phyloP scores from a whole-genome alignment of 1,140 invertebrate species.

The Gonatopus flavifemur region DNA sequence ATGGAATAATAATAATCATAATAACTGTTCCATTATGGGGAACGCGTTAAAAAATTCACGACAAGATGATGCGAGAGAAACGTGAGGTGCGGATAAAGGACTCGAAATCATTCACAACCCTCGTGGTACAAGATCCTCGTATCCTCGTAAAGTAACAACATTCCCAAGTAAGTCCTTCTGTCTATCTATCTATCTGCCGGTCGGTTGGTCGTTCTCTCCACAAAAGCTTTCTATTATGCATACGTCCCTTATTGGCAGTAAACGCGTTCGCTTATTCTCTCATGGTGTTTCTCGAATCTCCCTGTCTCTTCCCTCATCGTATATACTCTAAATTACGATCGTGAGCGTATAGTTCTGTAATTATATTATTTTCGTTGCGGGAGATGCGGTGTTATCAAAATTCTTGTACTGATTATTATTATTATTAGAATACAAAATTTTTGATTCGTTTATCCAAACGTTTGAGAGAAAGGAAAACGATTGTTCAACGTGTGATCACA shows the following conservation, averaged over 20 bases:
- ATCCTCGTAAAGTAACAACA: slow-evolving; percentile 45
- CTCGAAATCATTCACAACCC: slow-evolving; percentile 28
- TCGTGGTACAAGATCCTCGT: slow-evolving; percentile 36
- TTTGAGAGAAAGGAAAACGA: too few relatives aligned
- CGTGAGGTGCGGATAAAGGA: slow-evolving; percentile 18
- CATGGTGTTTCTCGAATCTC: neutral
- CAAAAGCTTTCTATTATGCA: slow-evolving; percentile 48
- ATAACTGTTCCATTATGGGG: too few relatives aligned
- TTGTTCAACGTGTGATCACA: too few relatives aligned
- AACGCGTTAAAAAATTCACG: too few relatives aligned
- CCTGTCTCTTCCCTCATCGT: neutral
- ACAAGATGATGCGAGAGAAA: neutral
- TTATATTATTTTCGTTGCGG: slow-evolving; percentile 15
- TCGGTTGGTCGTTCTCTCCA: slow-evolving; percentile 29
- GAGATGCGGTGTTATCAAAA: slow-evolving; percentile 17
- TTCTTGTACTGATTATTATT: too few relatives aligned
- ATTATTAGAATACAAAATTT: too few relatives aligned
- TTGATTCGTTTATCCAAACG: too few relatives aligned
- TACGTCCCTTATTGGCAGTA: slow-evolving; percentile 49
- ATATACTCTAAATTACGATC: slow-evolving; percentile 33
- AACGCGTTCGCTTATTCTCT: slow-evolving; percentile 38
- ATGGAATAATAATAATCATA: too few relatives aligned
- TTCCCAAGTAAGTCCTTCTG: slow-evolving; percentile 42
- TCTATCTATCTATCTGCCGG: slow-evolving; percentile 21
- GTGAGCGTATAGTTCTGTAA: slow-evolving; percentile 36